A percentile compares a stretch with the other conserved stretches of the same genome.
Evolutionary conservation across 2,113 vertebrate genomes (phyloP).

Genomic region (Falco punctatus): DNA sequence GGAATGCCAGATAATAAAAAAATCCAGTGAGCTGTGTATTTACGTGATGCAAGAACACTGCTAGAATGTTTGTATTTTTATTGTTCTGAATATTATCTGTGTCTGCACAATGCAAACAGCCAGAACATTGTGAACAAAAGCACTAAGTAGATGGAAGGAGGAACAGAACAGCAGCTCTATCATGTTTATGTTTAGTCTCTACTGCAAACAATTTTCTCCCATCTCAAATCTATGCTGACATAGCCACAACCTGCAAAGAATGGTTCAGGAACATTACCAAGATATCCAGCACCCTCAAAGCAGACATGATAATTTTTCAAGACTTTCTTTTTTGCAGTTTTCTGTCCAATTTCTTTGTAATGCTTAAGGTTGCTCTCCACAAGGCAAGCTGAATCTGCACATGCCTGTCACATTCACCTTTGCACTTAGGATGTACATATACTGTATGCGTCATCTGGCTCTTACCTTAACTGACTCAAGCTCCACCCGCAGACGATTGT

Average conservation of each 20-base stretch:
- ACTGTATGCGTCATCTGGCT: neutral
- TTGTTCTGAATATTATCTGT: neutral
- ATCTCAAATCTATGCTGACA: neutral
- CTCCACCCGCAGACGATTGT: constrained; percentile 86
- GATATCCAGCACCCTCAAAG: neutral
- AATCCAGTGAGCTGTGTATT: neutral
- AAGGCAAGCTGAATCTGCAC: neutral
- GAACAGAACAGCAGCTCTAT: neutral
- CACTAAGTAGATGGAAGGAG: neutral
- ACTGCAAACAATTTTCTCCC: neutral
- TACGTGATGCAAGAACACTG: neutral
- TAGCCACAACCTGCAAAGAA: neutral
- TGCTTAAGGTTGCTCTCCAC: neutral
- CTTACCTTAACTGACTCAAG: constrained; percentile 89
- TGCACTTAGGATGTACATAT: neutral
- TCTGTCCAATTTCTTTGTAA: neutral
- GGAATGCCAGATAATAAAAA: neutral
- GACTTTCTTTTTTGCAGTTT: neutral
- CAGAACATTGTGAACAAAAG: neutral
- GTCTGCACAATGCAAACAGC: neutral
- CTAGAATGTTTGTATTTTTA: neutral
- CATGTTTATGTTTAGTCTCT: neutral
- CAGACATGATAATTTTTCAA: neutral
- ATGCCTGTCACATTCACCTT: no score
- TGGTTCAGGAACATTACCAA: neutral